Evolutionary conservation across 2,888 invertebrate genomes (phyloP), one percentile per base, ranked within the genome.

Genomic region (Dicycla oo): DNA sequence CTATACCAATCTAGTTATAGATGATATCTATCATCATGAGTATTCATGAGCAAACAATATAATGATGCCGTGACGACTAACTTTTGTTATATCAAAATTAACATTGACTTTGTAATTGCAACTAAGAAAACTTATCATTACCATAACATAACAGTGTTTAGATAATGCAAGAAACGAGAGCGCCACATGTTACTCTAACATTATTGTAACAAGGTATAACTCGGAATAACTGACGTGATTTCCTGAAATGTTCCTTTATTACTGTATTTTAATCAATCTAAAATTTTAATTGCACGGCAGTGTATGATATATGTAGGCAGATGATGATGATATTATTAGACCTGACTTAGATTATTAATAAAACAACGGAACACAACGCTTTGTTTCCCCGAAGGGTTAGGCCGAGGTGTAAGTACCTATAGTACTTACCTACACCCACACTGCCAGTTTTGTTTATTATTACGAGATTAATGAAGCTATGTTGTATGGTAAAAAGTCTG

Each of bases 31-130:
- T 34, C 10, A 62, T 34, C 3, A 38, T 6, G 38, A 63, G 7
- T 49, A 49, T 38, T 34, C 3, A 38, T 6, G 38, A 63, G 7
- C 63, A 49, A 51, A 51, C 23, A 6, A 23, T 51, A 2, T 40
- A 10, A 26, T 10, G 11, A 58, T 34, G 40, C 45, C 6, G n/a
- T 23, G 58, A 58, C 7, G 30, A 34, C n/a, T 34, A 18, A 18
- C 34, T 67, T 47, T 40, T 54, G 54, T 64, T 64, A 26, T 23
- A 64, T 18, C 34, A 6, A n/a, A 49, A n/a, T 20, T 40, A 54
- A 5, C 4, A 30, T 34, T 34, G 4, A 51, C 49, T 47, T 61
- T 49, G n/a, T 10, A 6, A 26, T 26, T 53, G 15, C 3, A 26
- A 53, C 2, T 15, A 53, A 3, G 10, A 20, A n/a, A 54, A 30